phyloP scores from a whole-genome alignment of 2,797 vertebrate genomes.

The Halcyon smyrnensis region DNA sequence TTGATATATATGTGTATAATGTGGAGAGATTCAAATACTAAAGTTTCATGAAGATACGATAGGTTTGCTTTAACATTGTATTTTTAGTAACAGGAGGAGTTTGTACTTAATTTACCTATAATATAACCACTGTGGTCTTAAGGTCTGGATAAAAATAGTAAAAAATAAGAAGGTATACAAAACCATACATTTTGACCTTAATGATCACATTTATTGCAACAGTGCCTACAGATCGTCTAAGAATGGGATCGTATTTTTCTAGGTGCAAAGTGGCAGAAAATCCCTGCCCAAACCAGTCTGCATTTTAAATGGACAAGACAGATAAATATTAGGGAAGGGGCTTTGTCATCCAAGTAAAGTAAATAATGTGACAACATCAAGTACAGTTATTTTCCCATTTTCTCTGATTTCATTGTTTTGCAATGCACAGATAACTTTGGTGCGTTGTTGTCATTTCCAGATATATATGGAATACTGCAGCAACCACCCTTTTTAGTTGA shows the following conservation, averaged over 20 bases:
- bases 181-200: neutral
- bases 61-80: neutral
- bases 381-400: neutral
- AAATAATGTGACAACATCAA: neutral
- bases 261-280: neutral
- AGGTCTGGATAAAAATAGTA: neutral
- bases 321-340: neutral
- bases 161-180: neutral
- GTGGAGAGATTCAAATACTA: neutral
- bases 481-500: neutral
- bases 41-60: neutral
- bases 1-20: neutral
- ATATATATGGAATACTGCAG: neutral
- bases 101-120: neutral
- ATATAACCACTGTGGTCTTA: neutral
- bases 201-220: neutral
- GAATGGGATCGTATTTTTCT: neutral
- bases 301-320: neutral
- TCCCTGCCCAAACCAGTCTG: neutral
- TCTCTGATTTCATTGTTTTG: neutral
- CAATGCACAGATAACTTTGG: neutral
- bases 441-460: neutral
- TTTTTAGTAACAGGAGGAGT: neutral
- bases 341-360: neutral
- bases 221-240: neutral